Evolutionary conservation across 2,113 vertebrate species (phyloP).

Genomic region (Ptilonorhynchus violaceus): DNA sequence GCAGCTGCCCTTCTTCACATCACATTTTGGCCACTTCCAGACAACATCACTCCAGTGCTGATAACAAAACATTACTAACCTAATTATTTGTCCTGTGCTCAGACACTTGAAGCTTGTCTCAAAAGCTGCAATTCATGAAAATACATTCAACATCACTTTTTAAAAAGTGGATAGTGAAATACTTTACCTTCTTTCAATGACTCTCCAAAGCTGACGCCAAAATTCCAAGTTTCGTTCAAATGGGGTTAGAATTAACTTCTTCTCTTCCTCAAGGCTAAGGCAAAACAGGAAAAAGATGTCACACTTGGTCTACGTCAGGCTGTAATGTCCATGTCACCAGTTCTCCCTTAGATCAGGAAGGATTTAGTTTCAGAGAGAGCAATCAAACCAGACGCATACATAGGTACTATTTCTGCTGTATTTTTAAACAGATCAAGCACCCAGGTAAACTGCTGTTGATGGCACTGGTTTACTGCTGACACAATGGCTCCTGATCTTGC

Average conservation of each 20-base stretch:
- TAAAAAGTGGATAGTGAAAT: neutral
- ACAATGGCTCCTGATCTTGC: neutral
- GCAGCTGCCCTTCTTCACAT: neutral
- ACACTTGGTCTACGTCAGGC: neutral
- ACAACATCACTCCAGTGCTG: neutral
- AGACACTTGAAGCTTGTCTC: neutral
- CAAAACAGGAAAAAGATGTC: neutral
- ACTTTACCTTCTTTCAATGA: conserved; percentile 92
- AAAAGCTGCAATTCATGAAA: neutral
- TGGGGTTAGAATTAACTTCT: conserved; percentile 91
- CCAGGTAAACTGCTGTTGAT: neutral
- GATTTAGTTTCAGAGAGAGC: neutral
- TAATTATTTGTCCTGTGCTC: neutral
- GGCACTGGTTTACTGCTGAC: neutral
- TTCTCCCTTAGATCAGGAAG: neutral
- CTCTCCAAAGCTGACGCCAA: conserved; percentile 98
- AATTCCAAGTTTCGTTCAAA: conserved; percentile 98
- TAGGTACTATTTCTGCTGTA: neutral
- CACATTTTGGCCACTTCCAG: neutral
- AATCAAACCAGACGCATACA: neutral
- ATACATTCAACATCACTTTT: neutral
- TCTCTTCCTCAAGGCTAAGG: conserved; percentile 90
- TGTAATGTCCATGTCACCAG: neutral
- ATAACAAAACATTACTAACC: neutral
- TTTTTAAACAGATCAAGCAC: neutral